Conservation (phyloP, 2,888 invertebrate genomes). For the Chaetogeoica ovagalla region DNA sequence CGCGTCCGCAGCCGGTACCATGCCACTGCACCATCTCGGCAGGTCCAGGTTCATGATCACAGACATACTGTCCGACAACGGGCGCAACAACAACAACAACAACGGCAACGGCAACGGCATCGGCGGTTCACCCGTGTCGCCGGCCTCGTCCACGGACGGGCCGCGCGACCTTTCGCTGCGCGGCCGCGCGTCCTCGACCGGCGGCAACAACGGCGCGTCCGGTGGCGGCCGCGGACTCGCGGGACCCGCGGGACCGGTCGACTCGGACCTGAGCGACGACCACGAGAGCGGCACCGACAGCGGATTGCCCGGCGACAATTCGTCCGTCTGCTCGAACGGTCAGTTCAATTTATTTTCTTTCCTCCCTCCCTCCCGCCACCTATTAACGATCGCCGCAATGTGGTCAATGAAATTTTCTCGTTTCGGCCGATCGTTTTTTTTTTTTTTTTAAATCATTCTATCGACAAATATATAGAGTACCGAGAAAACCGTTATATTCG, state of each 20-base stretch:
- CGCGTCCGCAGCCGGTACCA: slow-evolving; percentile 61
- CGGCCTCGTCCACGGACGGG: slow-evolving; percentile 63
- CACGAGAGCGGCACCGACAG: slow-evolving; percentile 65
- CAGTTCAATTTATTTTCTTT: too few species aligned
- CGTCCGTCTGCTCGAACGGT: slow-evolving; percentile 65
- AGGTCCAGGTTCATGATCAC: slow-evolving; percentile 88
- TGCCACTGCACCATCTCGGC: slow-evolving; percentile 63
- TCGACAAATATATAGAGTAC: too few species aligned
- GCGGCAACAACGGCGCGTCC: slow-evolving; percentile 64
- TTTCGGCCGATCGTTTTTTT: too few species aligned
- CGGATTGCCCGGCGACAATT: slow-evolving; percentile 64
- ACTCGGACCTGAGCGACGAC: slow-evolving; percentile 65
- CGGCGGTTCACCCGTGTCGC: slow-evolving; percentile 61
- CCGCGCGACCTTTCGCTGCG: slow-evolving; percentile 65
- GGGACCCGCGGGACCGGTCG: slow-evolving; percentile 61
- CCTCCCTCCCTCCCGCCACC: too few species aligned
- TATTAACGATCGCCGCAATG: too few species aligned
- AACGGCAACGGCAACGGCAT: slow-evolving; percentile 59
- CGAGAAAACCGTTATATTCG: too few species aligned
- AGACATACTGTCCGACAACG: slow-evolving; percentile 72
- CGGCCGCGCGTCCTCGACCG: slow-evolving; percentile 62
- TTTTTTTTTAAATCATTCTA: too few species aligned
- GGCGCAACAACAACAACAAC: slow-evolving; percentile 59
- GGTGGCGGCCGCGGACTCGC: slow-evolving; percentile 59
- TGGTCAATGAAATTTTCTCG: too few species aligned